These are phyloP conservation scores for Pseudomyrmex dendroicus DNA, from an alignment of 1,140 invertebrate genomes.

Conservation along the genomic window DNA sequence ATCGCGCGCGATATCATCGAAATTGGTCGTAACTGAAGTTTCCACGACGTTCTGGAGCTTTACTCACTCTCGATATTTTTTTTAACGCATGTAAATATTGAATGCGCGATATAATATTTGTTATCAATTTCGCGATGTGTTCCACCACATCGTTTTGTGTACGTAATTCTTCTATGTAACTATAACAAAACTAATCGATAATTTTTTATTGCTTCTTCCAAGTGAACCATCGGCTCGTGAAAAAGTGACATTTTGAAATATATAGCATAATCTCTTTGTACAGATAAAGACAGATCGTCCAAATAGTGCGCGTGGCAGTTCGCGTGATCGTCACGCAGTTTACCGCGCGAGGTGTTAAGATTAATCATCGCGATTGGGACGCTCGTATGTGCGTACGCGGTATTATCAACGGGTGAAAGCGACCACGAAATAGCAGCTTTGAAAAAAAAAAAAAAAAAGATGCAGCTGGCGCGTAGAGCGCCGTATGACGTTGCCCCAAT, in stretches of 20 bases:
- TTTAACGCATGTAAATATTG: constrained; percentile 26
- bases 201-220: too few species aligned
- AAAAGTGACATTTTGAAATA: not conserved
- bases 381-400: not conserved
- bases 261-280: not conserved
- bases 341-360: constrained; percentile 36
- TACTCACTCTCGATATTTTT: constrained; percentile 6
- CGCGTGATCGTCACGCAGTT: constrained; percentile 42
- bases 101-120: constrained; percentile 1
- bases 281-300: not conserved
- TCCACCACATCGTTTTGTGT: not conserved
- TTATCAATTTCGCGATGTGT: not conserved
- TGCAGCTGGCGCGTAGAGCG: not conserved
- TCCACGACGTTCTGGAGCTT: not conserved
- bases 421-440: not conserved
- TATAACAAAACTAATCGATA: not conserved
- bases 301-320: constrained; percentile 32
- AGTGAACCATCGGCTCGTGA: not conserved
- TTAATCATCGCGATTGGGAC: constrained; percentile 23
- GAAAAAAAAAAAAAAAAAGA: not conserved
- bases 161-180: not conserved
- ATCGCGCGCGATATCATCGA: constrained; percentile 14
- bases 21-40: constrained; percentile 16
- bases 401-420: constrained; percentile 17
- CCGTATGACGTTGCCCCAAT: constrained; percentile 31